A percentile compares a stretch with the other conserved stretches of the same genome.
Evolutionary conservation across 2,888 invertebrate genomes (phyloP).

Genomic region (Mythimna loreyi): DNA sequence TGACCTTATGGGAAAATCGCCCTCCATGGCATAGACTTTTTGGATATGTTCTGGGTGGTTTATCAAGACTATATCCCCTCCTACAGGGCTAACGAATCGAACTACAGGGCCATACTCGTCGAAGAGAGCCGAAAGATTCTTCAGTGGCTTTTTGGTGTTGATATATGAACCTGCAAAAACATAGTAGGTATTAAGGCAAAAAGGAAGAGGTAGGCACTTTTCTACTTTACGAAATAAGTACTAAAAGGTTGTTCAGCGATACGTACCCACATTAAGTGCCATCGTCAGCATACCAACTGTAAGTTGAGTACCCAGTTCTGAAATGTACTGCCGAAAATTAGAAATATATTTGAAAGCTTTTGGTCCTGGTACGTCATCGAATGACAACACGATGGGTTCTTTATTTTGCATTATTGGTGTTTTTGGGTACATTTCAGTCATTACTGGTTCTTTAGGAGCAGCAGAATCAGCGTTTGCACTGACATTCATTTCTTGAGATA

Average conservation of each 20-base stretch:
- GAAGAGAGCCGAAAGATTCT: constrained; percentile 80
- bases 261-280: constrained; percentile 88
- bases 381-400: constrained; percentile 83
- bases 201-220: background rate
- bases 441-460: constrained; percentile 35
- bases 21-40: constrained; percentile 91
- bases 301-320: constrained; percentile 92
- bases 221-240: background rate
- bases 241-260: constrained; percentile 1
- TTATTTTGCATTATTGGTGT: constrained; percentile 80
- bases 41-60: constrained; percentile 92
- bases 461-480: constrained; percentile 18
- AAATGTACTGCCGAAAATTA: constrained; percentile 91
- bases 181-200: background rate
- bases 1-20: constrained; percentile 91
- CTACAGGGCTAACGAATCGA: constrained; percentile 92
- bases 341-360: constrained; percentile 90
- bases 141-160: constrained; percentile 75
- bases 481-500: constrained; percentile 62
- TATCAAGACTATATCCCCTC: constrained; percentile 92
- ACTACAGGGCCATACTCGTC: constrained; percentile 92
- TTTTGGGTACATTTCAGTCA: constrained; percentile 74
- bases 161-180: constrained; percentile 74
- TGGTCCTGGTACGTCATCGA: constrained; percentile 93
- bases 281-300: constrained; percentile 89